Evolutionary conservation across 1,140 invertebrate genomes (phyloP), one percentile per base, ranked within the genome.

Genomic region (Papilio dardanus): DNA sequence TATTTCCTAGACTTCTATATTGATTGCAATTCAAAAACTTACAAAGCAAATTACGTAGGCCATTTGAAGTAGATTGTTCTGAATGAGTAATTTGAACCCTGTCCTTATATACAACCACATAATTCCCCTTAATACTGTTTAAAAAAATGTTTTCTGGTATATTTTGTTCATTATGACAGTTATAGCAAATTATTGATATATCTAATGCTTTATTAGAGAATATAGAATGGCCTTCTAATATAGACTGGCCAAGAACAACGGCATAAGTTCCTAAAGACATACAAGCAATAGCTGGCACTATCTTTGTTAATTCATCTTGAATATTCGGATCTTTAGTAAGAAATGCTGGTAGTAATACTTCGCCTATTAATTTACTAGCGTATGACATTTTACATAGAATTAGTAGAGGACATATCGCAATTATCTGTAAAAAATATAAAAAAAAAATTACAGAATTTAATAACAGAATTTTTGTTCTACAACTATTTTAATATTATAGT

Each of bases 11-110:
- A 69, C 84, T 79, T n/a, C n/a, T 30, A 79, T 92, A 92, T 7
- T 88, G 77, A 42, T 88, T 89, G 62, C 75, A 75, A 82, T 92
- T 90, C 46, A 93, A 79, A 81, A 93, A 93, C 75, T 91, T 92
- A 14, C 79, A 82, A 82, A 94, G 87, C 16, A 94, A 78, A 69
- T 74, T 86, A 65, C 81, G 84, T 1, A 92, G 67, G 14, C 83
- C 83, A 71, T 74, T 80, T 14, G 77, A 66, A 24, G 81, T 87
- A 3, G 82, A 79, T n/a, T 75, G 77, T 46, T 84, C 82, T 30
- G 71, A 84, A 33, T 77, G 69, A 37, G 80, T 78, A 6, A 76
- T 62, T 46, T 71, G 65, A 73, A 78, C 80, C 67, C 67, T 80
- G 24, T 84, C 82, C 67, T 77, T 80, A 42, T 75, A 78, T n/a